These are phyloP conservation scores for Hydrolagus affinis DNA, from an alignment of 2,113 vertebrate species.

Conservation along the genomic window DNA sequence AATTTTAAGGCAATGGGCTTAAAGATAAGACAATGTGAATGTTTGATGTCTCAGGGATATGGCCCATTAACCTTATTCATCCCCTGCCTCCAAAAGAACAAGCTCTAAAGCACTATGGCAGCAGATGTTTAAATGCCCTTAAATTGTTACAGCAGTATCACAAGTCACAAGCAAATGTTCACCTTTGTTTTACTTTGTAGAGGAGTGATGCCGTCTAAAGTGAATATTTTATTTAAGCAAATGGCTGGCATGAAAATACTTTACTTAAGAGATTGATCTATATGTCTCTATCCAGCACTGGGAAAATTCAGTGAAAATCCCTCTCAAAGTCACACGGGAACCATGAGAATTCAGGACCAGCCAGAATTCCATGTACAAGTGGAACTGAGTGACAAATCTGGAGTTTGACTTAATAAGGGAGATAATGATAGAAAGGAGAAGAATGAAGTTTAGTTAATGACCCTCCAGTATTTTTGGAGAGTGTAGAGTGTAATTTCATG, in stretches of 20 bases:
- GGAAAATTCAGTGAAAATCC: not conserved
- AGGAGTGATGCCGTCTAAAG: not conserved
- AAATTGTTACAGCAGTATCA: too few species aligned
- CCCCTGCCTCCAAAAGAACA: not conserved
- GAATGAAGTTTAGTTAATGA: not conserved
- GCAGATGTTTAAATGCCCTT: not conserved
- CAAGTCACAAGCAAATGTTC: too few species aligned
- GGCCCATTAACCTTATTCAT: not conserved
- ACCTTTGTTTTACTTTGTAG: too few species aligned
- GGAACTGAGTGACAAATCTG: not conserved
- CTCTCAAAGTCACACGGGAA: not conserved
- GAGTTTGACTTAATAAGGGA: slow-evolving; percentile 4
- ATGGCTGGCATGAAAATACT: not conserved
- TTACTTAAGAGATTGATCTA: not conserved
- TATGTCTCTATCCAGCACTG: not conserved
- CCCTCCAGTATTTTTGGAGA: not conserved
- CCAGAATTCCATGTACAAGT: not conserved
- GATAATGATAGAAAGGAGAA: not conserved
- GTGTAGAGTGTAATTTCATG: not conserved
- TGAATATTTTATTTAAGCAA: not conserved
- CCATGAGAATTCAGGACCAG: not conserved
- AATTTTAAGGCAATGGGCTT: too few species aligned
- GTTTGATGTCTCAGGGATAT: not conserved
- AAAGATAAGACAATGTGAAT: not conserved
- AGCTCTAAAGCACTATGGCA: not conserved